Percentiles rank a stretch among this genome's conserved stretches.
Evolutionary conservation across 2,113 vertebrate species (phyloP).

Genomic region (Phalacrocorax aristotelis): DNA sequence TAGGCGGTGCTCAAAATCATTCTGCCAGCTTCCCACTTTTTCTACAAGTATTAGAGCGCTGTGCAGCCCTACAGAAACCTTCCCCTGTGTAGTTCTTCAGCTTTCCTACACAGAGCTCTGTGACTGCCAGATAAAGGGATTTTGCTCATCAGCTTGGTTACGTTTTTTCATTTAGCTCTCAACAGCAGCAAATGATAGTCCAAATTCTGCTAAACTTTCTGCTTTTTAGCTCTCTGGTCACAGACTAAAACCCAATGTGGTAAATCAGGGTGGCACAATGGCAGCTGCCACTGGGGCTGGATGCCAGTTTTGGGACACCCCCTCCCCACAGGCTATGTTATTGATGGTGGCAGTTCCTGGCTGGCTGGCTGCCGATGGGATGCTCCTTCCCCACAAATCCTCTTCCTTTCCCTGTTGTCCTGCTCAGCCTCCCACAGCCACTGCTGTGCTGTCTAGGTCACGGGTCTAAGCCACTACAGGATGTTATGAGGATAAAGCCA

Average conservation of each 20-base stretch:
- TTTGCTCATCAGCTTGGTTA: background rate
- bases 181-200: background rate
- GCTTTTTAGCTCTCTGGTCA: background rate
- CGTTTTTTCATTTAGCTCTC: background rate
- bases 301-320: background rate
- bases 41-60: background rate
- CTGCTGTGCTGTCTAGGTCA: background rate
- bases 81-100: background rate
- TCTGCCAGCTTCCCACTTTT: background rate
- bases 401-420: background rate
- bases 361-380: background rate
- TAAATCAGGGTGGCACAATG: background rate
- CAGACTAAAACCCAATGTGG: background rate
- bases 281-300: background rate
- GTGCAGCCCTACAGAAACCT: background rate
- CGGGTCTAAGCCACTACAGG: background rate
- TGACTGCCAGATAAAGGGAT: background rate
- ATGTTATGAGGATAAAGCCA: background rate
- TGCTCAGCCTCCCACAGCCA: accelerated
- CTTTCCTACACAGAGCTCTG: background rate
- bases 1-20: background rate
- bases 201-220: background rate
- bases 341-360: background rate
- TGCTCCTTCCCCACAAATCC: background rate
- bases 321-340: background rate